Conservation (phyloP, 2,797 vertebrate genomes). For the Lagocephalus sceleratus region DNA sequence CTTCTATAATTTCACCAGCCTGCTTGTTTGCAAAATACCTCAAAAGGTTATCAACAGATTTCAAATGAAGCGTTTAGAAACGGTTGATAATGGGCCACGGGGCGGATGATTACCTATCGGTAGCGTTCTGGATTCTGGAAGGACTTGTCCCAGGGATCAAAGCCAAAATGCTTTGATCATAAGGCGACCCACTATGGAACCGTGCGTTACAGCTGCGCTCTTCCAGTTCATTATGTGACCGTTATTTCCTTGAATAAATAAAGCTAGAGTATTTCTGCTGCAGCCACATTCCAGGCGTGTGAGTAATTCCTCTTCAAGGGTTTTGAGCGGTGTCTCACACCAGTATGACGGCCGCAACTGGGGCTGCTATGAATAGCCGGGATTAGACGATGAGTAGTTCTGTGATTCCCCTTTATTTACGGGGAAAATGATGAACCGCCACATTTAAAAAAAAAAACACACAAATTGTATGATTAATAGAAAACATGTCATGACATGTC, state of each 20-base stretch:
- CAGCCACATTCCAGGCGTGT: slow-evolving; percentile 14
- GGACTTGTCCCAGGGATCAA: no score
- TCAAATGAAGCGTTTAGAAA: no score
- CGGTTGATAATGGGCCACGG: no score
- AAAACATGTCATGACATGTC: no score
- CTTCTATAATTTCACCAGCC: neutral
- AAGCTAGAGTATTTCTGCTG: neutral
- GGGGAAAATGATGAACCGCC: neutral
- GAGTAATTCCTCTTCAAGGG: slow-evolving; percentile 33
- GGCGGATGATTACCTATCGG: no score
- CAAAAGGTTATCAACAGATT: no score
- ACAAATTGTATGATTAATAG: neutral
- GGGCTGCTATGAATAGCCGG: slow-evolving; percentile 17
- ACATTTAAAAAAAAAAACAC: neutral
- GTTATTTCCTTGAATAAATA: neutral
- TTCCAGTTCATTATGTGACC: no score
- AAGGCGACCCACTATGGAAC: no score
- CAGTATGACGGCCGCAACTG: slow-evolving; percentile 21
- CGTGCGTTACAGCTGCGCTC: no score
- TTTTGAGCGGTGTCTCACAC: slow-evolving; percentile 14
- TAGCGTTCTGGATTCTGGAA: no score
- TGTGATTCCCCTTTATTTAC: slow-evolving; percentile 31
- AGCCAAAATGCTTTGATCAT: no score
- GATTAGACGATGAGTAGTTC: neutral
- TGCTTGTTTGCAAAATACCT: no score